A percentile compares a stretch with the other conserved stretches of the same genome.
Conservation (phyloP, 2,888 invertebrate genomes). For the Disparrhopalites patrizii region DNA sequence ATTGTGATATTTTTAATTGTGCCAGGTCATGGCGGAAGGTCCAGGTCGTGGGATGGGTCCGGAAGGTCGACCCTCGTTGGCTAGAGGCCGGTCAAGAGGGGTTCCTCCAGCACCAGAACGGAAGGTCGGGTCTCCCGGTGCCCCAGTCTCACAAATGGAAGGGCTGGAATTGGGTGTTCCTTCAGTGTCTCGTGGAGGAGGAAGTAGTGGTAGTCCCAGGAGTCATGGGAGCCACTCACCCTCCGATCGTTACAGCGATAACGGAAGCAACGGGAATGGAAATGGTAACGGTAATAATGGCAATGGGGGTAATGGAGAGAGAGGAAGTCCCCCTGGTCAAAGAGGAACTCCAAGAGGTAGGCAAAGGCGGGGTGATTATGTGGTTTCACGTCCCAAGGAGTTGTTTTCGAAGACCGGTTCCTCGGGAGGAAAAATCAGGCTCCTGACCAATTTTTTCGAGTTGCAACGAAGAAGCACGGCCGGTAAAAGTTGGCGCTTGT, state of each 20-base stretch:
- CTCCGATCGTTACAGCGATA: neutral
- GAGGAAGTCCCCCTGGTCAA: constrained; percentile 12
- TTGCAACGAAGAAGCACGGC: constrained; percentile 54
- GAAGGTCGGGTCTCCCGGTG: constrained; percentile 1
- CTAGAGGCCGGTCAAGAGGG: neutral
- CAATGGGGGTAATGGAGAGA: neutral
- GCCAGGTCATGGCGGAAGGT: neutral
- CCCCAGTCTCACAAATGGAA: constrained; percentile 2
- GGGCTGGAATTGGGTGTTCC: neutral
- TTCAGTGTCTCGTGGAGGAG: neutral
- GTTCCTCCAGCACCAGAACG: neutral
- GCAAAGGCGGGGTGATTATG: constrained; percentile 9
- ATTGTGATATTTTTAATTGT: neutral
- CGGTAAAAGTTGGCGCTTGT: constrained; percentile 63
- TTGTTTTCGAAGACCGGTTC: constrained; percentile 51
- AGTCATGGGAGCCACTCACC: neutral
- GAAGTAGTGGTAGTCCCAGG: constrained; percentile 6
- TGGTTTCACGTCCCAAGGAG: constrained; percentile 7
- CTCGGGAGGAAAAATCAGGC: constrained; percentile 55
- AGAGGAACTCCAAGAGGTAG: neutral
- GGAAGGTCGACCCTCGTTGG: neutral
- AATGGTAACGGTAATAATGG: constrained; percentile 8
- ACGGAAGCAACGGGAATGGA: constrained; percentile 10
- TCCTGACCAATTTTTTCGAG: constrained; percentile 67
- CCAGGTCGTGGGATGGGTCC: neutral